Percentiles rank a stretch among this genome's conserved stretches.
Conservation (phyloP, 1,140 invertebrate genomes). For the Cecropterus lyciades region DNA sequence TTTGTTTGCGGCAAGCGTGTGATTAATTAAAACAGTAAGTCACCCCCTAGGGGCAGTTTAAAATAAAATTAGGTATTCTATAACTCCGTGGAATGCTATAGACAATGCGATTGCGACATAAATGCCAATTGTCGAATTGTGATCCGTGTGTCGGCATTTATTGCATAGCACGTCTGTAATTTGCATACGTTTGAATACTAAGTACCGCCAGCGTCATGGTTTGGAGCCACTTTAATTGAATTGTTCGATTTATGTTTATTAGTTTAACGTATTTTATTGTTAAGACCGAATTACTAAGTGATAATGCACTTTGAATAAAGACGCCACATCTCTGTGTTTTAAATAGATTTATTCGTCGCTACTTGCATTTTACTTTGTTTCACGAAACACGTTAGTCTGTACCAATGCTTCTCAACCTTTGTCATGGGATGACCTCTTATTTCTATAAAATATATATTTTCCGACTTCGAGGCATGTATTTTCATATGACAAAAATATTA, state of each 20-base stretch:
- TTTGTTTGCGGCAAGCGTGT: neutral
- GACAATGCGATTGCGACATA: constrained; percentile 72
- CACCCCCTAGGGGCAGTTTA: constrained; percentile 11
- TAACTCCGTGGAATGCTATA: constrained; percentile 41
- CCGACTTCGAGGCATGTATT: too few species aligned
- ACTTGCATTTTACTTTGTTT: constrained; percentile 17
- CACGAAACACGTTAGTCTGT: constrained; percentile 45
- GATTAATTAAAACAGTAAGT: neutral
- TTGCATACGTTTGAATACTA: constrained; percentile 84
- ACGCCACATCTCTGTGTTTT: constrained; percentile 3
- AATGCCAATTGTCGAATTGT: constrained; percentile 82
- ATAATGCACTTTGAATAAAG: constrained; percentile 21
- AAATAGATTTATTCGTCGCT: constrained; percentile 23
- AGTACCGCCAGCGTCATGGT: constrained; percentile 73
- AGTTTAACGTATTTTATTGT: constrained; percentile 60
- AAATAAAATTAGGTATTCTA: constrained; percentile 18
- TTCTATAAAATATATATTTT: too few species aligned
- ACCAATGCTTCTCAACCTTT: constrained; percentile 3
- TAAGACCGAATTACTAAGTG: constrained; percentile 34
- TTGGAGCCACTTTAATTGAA: constrained; percentile 81
- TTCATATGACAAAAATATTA: too few species aligned
- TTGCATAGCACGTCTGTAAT: constrained; percentile 83
- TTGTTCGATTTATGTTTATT: constrained; percentile 80
- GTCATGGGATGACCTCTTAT: too few species aligned
- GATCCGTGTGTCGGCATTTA: constrained; percentile 82